Evolutionary conservation across 2,888 invertebrate genomes (phyloP), one percentile per base, ranked within the genome.

Genomic region (Callimorpha dominula): DNA sequence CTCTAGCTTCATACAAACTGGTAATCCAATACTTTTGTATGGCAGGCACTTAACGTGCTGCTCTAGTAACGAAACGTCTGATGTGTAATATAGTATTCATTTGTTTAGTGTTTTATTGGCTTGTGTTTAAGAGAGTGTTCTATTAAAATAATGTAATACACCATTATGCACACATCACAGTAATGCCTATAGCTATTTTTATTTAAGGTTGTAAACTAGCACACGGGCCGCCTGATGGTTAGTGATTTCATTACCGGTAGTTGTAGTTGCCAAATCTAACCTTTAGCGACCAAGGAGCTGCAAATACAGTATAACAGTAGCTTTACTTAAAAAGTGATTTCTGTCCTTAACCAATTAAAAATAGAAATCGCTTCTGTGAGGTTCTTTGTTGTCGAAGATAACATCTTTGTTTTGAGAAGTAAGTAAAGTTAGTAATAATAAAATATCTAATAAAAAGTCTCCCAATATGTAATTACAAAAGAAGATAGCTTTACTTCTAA

Each of bases 1-100:
- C 94, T 94, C 92, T 89, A 90, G 91, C 91, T 93, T 91, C 91
- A 94, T 93, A 91, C 93, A 91, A 91, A 88, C 92, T 92, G 90
- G 95, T 95, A 95, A 95, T 95, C 95, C 95, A 95, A 95, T 95
- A 95, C 95, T 93, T 94, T 95, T 95, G 94, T 95, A 95, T 95
- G 92, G 94, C 88, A 95, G 95, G 95, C 95, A 95, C 95, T 95
- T 95, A 95, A 93, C 92, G 87, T 84, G 76, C 77, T 75, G 76
- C 83, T 87, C 88, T 88, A 90, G 90, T 85, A 90, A 84, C 88
- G 84, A 91, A 95, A 94, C 87, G 94, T 83, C 90, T 73, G 79
- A 93, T 88, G 92, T 89, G 86, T 87, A 85, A 83, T 86, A 87
- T 81, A 83, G 76, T 87, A 85, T 86, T 91, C 88, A 91, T 91